Base-by-base conservation (phyloP, 1,140 invertebrate species). In the Brachionus angularis region DNA sequence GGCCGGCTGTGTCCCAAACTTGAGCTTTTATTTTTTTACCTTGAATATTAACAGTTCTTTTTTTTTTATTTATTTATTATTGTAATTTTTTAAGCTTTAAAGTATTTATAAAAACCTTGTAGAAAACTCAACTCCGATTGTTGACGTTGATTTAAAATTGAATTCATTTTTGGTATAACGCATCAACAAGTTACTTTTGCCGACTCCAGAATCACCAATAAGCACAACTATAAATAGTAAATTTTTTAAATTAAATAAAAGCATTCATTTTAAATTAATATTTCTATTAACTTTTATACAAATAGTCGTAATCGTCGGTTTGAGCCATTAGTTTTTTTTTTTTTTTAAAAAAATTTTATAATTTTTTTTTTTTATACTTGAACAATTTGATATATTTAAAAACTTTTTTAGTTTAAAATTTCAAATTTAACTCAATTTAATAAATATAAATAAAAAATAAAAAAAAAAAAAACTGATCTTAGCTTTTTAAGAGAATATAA, bases 121-220 rank as follows among this genome's bases (percentile, higher is more conserved):
- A 64, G 96, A 96, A 86, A 99, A 99, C 84, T 99, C 96, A 73
- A 99, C 96, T 73, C 96, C 96, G 85, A 99, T 99, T 74, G 96
- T 99, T 73, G 94, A 98, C 85, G 98, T 99, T 76, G 93, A 97
- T 86, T 99, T 96, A 84, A 99, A 86, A 84, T 98, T 99, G 84
- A 99, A 99, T 88, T 99, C 96, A 88, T 99, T 99, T 82, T 96
- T 89, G 82, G 96, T 99, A 83, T 98, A 99, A 84, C 96, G 87
- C 67, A 95, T 97, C 71, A 99, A 85, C 67, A 99, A 86, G 86
- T 98, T 99, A 87, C 91, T 96, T 86, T 99, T 99, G 73, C 96
- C 96, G 76, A 99, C 96, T 73, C 96, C 96, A 71, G 94, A 98
- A 82, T 99, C 96, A 76, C 96, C 96, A 84, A 99, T 99, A 79